phyloP scores from a whole-genome alignment of 2,797 vertebrate species.

The Cynodonichthys magdalenae region DNA sequence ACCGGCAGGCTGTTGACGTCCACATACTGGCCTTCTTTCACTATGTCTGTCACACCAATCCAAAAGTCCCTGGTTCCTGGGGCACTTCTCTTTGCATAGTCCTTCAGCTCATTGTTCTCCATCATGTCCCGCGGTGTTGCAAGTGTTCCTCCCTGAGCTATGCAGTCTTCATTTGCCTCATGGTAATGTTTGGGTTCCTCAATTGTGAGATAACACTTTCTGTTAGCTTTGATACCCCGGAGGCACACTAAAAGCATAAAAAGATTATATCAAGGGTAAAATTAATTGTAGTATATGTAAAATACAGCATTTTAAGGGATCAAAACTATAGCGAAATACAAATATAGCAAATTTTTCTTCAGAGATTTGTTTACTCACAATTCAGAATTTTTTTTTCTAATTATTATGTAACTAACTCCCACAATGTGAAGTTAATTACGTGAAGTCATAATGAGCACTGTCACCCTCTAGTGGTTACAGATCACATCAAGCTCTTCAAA shows the following conservation, averaged over 20 bases:
- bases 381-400: neutral
- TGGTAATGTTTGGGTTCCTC: constrained; percentile 91
- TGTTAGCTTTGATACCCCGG: constrained; percentile 91
- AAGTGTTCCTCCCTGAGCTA: constrained; percentile 92
- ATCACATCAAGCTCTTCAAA: neutral
- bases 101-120: constrained; percentile 87
- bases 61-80: constrained; percentile 88
- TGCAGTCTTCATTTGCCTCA: constrained; percentile 96
- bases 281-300: neutral
- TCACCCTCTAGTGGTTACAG: constrained; percentile 60
- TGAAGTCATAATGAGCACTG: constrained; percentile 6
- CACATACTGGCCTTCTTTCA: constrained; percentile 91
- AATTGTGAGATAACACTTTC: constrained; percentile 91
- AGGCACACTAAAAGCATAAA: constrained; percentile 90
- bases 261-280: constrained; percentile 12
- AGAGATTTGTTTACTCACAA: neutral
- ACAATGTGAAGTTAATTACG: neutral
- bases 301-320: neutral
- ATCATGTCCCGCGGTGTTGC: constrained; percentile 86
- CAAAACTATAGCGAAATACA: neutral
- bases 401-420: neutral
- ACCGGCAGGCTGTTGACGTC: constrained; percentile 90
- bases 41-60: constrained; percentile 94
- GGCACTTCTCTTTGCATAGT: constrained; percentile 88
- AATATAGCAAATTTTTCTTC: neutral